phyloP scores from a whole-genome alignment of 2,888 invertebrate species.

The Lithosia quadra region DNA sequence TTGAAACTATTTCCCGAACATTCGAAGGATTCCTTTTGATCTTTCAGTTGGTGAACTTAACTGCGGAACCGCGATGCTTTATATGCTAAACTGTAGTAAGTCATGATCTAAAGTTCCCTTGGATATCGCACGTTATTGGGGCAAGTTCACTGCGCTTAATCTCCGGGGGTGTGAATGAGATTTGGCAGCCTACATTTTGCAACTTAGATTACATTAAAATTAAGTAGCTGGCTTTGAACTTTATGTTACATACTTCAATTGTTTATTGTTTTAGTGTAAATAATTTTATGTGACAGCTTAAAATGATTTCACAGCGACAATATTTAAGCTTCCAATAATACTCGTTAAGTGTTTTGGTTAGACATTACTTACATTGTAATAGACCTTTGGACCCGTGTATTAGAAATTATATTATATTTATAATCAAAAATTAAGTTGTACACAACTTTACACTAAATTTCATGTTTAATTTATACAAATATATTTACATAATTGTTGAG shows the following conservation, averaged over 20 bases:
- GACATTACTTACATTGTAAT: too few species aligned
- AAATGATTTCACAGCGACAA: background rate
- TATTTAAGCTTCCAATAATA: background rate
- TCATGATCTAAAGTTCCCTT: conserved; percentile 47
- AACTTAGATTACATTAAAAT: conserved; percentile 32
- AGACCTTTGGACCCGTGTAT: background rate
- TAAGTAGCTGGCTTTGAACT: conserved; percentile 5
- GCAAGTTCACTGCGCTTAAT: conserved; percentile 42
- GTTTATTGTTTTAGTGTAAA: background rate
- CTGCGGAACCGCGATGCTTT: conserved; percentile 42
- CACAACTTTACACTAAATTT: background rate
- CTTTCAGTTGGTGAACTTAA: conserved; percentile 41
- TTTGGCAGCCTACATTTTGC: conserved; percentile 25
- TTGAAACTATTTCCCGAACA: conserved; percentile 66
- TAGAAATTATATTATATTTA: background rate
- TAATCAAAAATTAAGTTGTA: background rate
- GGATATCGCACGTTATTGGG: conserved; percentile 33
- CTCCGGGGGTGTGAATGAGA: conserved; percentile 31
- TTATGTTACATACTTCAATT: background rate
- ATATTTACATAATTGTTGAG: background rate
- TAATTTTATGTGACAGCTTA: too few species aligned
- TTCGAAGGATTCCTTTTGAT: conserved; percentile 61
- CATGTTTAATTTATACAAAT: background rate
- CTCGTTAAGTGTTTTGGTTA: too few species aligned
- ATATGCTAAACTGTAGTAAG: conserved; percentile 46